Conservation (phyloP, 1,140 invertebrate species). For the Liolophura sinensis region DNA sequence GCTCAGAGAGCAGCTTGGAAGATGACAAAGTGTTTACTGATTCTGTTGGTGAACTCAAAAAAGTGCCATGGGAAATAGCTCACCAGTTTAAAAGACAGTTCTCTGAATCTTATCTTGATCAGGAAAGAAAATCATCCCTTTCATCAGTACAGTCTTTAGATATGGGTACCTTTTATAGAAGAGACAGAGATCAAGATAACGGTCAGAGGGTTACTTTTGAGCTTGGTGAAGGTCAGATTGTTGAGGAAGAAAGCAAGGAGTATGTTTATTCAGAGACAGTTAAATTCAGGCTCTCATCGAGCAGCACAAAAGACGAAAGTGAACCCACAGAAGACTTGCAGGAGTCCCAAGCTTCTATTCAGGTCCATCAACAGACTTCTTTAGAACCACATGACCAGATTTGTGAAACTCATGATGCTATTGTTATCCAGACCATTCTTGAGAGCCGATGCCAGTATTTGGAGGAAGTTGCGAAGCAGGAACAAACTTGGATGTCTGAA, state of each 20-base stretch:
- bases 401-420: conserved; percentile 38
- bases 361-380: background rate
- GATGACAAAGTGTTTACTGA: conserved; percentile 43
- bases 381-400: conserved; percentile 50
- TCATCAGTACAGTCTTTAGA: conserved; percentile 38
- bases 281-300: too few species aligned
- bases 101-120: conserved; percentile 42
- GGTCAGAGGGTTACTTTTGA: too few species aligned
- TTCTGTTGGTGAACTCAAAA: conserved; percentile 25
- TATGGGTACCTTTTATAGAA: conserved; percentile 44
- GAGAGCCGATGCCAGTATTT: conserved; percentile 36
- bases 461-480: conserved; percentile 20
- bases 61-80: conserved; percentile 48
- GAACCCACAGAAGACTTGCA: too few species aligned
- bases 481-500: too few species aligned
- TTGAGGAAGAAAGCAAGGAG: too few species aligned
- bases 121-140: conserved; percentile 31
- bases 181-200: conserved; percentile 16
- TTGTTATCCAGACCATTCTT: conserved; percentile 44
- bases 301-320: too few species aligned
- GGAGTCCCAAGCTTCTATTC: too few species aligned
- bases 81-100: conserved; percentile 50
- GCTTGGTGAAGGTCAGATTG: too few species aligned
- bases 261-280: too few species aligned
- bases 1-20: conserved; percentile 34